Base-by-base conservation (phyloP, 1,140 invertebrate genomes). In the Ylistrum balloti region DNA sequence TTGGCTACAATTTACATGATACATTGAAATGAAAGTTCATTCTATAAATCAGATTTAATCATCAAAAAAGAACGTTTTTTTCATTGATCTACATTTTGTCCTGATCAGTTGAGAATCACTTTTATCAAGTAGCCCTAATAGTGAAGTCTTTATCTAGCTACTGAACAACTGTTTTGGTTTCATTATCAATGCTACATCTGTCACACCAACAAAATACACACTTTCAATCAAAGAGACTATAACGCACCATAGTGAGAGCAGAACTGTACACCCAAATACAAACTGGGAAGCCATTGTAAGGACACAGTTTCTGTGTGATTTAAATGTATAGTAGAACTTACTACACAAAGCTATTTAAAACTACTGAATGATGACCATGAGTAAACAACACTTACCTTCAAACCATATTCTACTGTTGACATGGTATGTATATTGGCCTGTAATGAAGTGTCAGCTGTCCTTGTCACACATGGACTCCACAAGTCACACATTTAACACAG, bases 311-410 rank as follows among this genome's bases (percentile, higher is more conserved):
- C 2, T 38, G 35, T 28, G 56, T 28, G n/a, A 74, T 74, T 74
- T 74, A 74, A 45, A 45, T 45, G 41, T 45, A 13, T 13, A 38
- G 35, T 13, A 7, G 35, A 74, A 74, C n/a, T 5, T 74, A 28
- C n/a, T 28, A 74, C 56, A 74, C 56, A 74, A 74, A 74, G 22
- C 56, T 74, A 28, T 74, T 74, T 74, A 74, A 74, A 74, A n/a
- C 22, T 28, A n/a, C 56, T 74, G 56, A 74, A 74, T 74, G 56
- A n/a, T 74, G 56, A 28, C 56, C n/a, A 74, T n/a, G 56, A 11
- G 56, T 74, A 74, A 74, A 74, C 56, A 74, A 74, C 56, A 74
- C 56, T 74, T 74, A 74, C 56, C 56, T 74, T 74, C 22, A n/a
- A 9, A 28, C 56, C 22, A 74, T 28, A 74, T 2, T 74, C 1